Conservation (phyloP, 2,888 invertebrate species). For the Lysandra bellargus region DNA sequence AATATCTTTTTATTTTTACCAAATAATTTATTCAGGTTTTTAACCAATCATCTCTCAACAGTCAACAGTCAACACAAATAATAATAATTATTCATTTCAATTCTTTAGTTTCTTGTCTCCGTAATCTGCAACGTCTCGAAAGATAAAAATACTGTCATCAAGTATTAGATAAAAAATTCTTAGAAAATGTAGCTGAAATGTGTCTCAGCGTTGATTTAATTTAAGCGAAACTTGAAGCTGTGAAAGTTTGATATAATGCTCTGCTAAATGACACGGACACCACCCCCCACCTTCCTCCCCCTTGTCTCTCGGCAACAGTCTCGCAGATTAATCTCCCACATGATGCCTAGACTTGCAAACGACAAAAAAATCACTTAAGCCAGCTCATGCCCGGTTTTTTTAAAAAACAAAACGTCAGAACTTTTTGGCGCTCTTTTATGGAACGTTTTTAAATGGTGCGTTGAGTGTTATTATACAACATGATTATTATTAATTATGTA, state of each 20-base stretch:
- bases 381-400: background rate
- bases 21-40: too few species aligned
- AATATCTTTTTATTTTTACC: too few species aligned
- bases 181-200: conserved; percentile 1
- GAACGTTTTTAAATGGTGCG: background rate
- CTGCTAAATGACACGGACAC: conserved; percentile 18
- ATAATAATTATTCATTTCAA: background rate
- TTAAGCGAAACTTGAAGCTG: conserved; percentile 14
- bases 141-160: background rate
- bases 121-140: background rate
- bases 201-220: conserved; percentile 18
- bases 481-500: too few species aligned
- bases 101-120: background rate
- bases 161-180: background rate
- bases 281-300: background rate
- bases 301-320: background rate
- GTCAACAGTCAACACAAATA: too few species aligned
- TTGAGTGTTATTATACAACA: too few species aligned
- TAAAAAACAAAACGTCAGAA: background rate
- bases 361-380: conserved; percentile 14
- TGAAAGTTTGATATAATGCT: conserved; percentile 23
- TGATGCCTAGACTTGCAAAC: conserved; percentile 16
- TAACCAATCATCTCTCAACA: too few species aligned
- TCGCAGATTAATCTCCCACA: conserved; percentile 15
- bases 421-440: background rate